These are phyloP conservation scores for Chrysemys picta DNA, from an alignment of 2,113 vertebrate genomes.

Conservation along the genomic window DNA sequence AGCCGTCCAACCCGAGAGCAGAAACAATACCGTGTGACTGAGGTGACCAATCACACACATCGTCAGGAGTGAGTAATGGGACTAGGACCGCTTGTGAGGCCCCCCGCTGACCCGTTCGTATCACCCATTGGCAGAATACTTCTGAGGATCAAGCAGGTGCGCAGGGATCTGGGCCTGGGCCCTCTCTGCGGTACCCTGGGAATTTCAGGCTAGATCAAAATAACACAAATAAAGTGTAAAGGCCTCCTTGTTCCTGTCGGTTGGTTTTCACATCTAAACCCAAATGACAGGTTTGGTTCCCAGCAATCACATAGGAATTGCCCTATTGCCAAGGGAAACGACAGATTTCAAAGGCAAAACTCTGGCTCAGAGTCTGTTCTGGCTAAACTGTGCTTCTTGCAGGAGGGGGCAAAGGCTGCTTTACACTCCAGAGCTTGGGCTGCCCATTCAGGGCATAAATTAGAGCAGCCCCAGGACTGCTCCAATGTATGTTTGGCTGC, in stretches of 20 bases:
- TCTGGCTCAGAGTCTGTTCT: neutral
- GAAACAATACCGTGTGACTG: neutral
- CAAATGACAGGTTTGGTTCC: neutral
- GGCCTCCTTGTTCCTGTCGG: too few relatives aligned
- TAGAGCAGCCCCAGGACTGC: neutral
- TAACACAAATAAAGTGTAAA: neutral
- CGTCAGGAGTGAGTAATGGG: neutral
- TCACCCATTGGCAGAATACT: neutral
- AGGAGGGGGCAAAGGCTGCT: neutral
- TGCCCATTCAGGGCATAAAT: neutral
- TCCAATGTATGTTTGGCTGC: neutral
- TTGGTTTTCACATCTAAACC: neutral
- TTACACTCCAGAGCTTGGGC: neutral
- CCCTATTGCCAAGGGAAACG: neutral
- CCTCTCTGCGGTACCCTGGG: neutral
- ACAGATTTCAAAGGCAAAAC: neutral
- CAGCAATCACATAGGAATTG: neutral
- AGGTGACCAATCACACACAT: neutral
- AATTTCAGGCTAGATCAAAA: neutral
- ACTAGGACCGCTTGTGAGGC: too few relatives aligned
- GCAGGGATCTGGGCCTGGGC: fast-evolving
- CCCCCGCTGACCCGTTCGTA: fast-evolving
- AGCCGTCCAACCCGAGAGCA: neutral
- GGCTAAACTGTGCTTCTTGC: neutral
- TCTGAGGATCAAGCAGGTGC: too few relatives aligned